phyloP scores from a whole-genome alignment of 2,113 vertebrate genomes.

The Sylvia atricapilla region DNA sequence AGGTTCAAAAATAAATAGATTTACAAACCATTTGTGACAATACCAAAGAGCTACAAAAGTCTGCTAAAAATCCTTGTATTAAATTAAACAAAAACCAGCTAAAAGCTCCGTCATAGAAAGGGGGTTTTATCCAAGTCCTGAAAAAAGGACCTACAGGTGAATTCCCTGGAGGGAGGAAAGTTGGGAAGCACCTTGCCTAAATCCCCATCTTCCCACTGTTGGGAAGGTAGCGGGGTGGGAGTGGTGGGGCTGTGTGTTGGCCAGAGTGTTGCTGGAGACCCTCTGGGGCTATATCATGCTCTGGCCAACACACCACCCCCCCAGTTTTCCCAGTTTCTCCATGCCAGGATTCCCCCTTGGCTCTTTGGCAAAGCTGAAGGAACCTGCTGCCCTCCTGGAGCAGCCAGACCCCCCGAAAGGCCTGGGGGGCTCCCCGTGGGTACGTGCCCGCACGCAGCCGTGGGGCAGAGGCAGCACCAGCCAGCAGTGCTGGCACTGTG shows the following conservation, averaged over 20 bases:
- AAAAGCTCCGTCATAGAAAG: slow-evolving; percentile 38
- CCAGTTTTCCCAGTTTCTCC: background rate
- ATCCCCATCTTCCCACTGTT: background rate
- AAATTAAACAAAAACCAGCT: slow-evolving; percentile 58
- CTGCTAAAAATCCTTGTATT: slow-evolving; percentile 55
- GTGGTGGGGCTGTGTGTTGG: background rate
- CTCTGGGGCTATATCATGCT: background rate
- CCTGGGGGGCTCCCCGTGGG: background rate
- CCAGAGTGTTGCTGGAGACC: background rate
- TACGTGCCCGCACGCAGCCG: background rate
- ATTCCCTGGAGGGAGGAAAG: background rate
- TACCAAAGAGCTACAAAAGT: slow-evolving; percentile 75
- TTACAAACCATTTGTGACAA: slow-evolving; percentile 68
- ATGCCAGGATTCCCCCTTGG: background rate
- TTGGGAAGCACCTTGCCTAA: slow-evolving; percentile 27
- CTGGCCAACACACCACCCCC: accelerated
- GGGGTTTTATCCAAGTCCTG: slow-evolving; percentile 7
- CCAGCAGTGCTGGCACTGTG: background rate
- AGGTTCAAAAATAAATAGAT: slow-evolving; percentile 79
- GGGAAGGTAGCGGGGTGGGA: background rate
- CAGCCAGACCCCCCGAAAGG: background rate
- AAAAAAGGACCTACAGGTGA: background rate
- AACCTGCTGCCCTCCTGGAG: slow-evolving; percentile 6
- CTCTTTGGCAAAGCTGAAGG: slow-evolving; percentile 55
- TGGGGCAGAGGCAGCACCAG: background rate